Evolutionary conservation across 2,797 vertebrate species (phyloP), one percentile per base, ranked within the genome.

Genomic region (Sebastes trivittatus): DNA sequence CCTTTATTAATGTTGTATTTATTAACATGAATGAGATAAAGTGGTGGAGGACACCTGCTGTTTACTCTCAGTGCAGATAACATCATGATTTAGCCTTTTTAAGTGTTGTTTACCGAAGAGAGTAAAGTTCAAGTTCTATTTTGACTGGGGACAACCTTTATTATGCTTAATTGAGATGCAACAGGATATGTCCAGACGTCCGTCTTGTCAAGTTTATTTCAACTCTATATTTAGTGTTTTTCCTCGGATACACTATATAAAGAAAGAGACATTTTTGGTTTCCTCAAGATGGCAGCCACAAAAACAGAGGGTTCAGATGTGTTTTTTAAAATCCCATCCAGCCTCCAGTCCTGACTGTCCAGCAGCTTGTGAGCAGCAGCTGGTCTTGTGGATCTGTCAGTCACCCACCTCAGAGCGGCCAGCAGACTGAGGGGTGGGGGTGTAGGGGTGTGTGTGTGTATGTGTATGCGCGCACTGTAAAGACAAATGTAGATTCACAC

Each of bases 371-470:
- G 56, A 78, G 64, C 76, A 80, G 88, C 93, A 94, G 92, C 91
- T 94, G 93, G 88, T 84, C 69, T 42, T 58, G 87, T 87, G 69
- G 87, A 93, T 94, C 93, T 89, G 84, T 93, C 93, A 91, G 65
- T 92, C 83, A 75, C 61, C 80, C 75, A 67, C 77, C 72, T 67
- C 77, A 52, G 32, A 87, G 82, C 18, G 29, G 82, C 81, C 58
- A 78, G 72, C 69, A 77, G 63, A 73, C 46, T 49, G 55, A 14
- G 46, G 66, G 38, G 52, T 22, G 52, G 0, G n/a, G n/a, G 52
- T 22, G 52, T 54, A 22, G n/a, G 22, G 7, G 61, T 18, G 22
- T n/a, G 62, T 61, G 59, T 32, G 25, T 27, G 54, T 23, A 2
- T 25, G 23, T 56, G 55, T 58, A 6, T 27, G 55, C 25, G 23